These are phyloP conservation scores for Cetonia aurata DNA, from an alignment of 2,888 invertebrate species.

Conservation along the genomic window DNA sequence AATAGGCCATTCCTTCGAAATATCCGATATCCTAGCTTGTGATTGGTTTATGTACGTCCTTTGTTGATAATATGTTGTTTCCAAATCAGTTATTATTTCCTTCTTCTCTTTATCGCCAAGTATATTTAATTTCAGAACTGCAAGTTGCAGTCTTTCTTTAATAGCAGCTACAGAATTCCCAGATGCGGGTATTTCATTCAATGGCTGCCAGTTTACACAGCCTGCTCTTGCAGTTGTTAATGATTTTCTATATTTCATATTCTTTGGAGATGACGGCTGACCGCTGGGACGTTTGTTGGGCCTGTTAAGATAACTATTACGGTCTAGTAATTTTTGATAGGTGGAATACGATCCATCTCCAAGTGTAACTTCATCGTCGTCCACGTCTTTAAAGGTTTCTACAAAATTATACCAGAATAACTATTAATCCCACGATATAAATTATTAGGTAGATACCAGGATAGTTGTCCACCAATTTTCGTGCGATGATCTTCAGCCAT, in stretches of 20 bases:
- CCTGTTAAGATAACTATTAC: slow-evolving; percentile 52
- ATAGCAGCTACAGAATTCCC: background rate
- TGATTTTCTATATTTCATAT: background rate
- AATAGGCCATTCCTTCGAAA: slow-evolving; percentile 5
- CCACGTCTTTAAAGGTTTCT: slow-evolving; percentile 47
- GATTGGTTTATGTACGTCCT: slow-evolving; percentile 2
- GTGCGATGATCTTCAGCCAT: slow-evolving; percentile 49
- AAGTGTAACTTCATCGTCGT: slow-evolving; percentile 51
- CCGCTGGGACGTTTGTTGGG: slow-evolving; percentile 46
- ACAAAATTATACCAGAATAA: no score
- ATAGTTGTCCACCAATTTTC: slow-evolving; percentile 50
- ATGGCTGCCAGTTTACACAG: slow-evolving; percentile 4
- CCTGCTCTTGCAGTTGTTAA: slow-evolving; percentile 3
- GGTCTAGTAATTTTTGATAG: slow-evolving; percentile 48
- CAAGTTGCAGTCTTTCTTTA: background rate
- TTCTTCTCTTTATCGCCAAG: no score
- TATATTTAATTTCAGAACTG: no score
- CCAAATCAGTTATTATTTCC: no score
- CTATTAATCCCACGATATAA: no score
- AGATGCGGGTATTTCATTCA: background rate
- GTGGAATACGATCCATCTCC: slow-evolving; percentile 51
- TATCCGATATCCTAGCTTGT: slow-evolving; percentile 1
- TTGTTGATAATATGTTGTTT: slow-evolving; percentile 6
- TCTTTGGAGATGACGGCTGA: background rate
- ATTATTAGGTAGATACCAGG: slow-evolving; percentile 42